Evolutionary conservation across 2,797 vertebrate species (phyloP), one percentile per base, ranked within the genome.

Genomic region (Sebastes minor): DNA sequence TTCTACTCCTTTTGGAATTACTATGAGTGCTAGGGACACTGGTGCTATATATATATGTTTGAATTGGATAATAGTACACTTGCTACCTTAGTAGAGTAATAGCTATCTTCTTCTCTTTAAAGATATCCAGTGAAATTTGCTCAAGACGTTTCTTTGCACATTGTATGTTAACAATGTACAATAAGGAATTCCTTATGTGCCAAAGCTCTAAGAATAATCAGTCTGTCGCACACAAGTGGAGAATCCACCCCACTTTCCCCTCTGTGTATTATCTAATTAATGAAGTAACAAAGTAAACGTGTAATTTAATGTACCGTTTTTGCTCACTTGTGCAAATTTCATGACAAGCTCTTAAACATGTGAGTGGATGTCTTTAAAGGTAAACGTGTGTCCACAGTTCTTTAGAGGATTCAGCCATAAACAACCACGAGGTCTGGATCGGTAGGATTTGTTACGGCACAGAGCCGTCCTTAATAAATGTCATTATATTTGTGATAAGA

Each of bases 81-180:
- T 53, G 2, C 10, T 61, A 35, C n/a, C 2, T 42, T 25, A 16
- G 14, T 53, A 32, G 25, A 42, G 27, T 27, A 18, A 38, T 46
- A 53, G 12, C 5, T 30, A 8, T 56, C 18, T 7, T 33, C 11
- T 46, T 23, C 27, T 35, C 28, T 57, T 71, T 42, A 46, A 62
- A 74, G 61, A 68, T 71, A 74, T 82, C 49, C 55, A 62, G 11
- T 67, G 46, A 78, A 56, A 69, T 78, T 35, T 71, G 70, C 20
- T 32, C 5, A 64, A n/a, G 33, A 27, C 4, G 1, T 18, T 53
- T 66, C 8, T 1, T 1, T 22, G 11, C 9, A 33, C 42, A 46
- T 76, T 67, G 6, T 20, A 61, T 60, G 0, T 46, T 42, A 18
- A 53, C 20, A 53, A 10, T 35, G 11, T 46, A 11, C n/a, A 60